Evolutionary conservation across 2,888 invertebrate species (phyloP), one percentile per base, ranked within the genome.

Genomic region (Trachelus tabidus): DNA sequence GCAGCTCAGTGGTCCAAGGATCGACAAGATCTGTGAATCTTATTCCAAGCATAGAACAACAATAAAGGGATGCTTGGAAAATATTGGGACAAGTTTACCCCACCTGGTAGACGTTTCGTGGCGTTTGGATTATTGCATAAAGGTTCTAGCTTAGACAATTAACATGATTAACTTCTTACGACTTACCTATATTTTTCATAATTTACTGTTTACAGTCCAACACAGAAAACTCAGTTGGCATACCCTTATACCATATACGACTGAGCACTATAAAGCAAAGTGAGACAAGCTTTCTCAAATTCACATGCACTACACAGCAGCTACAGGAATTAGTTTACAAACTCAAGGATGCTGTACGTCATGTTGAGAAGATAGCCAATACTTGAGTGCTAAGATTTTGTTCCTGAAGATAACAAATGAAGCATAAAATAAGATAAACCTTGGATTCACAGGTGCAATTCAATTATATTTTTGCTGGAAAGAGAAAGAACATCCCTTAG

Each of bases 291-390:
- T 92, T 93, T 85, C 87, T 95, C 30, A 92, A 92, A 81, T 95
- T 95, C 84, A 93, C 93, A 4, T 95, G 95, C 87, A 94, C 93
- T 71, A 93, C 93, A 68, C 94, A 94, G 82, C 94, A 95, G 85
- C 87, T 95, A 74, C 95, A 95, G 86, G 95, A 95, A 90, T 92
- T 95, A 78, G 94, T 95, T 79, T 94, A 94, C 85, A 95, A 95
- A 90, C 89, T 95, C 34, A 95, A 94, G 88, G 95, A 95, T 87
- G 92, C 94, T 75, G 92, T 94, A 75, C 91, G 94, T 83, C 95
- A 95, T 87, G 93, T 94, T 86, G 94, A 94, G 83, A 93, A 92
- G 86, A 89, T 94, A 37, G 84, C 88, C 30, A 87, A 81, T 78
- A 77, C 79, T 75, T 85, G 73, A 84, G 69, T 11, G 33, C 56